Evolutionary conservation across 2,113 vertebrate genomes (phyloP).

Genomic region (Scolopax mira): DNA sequence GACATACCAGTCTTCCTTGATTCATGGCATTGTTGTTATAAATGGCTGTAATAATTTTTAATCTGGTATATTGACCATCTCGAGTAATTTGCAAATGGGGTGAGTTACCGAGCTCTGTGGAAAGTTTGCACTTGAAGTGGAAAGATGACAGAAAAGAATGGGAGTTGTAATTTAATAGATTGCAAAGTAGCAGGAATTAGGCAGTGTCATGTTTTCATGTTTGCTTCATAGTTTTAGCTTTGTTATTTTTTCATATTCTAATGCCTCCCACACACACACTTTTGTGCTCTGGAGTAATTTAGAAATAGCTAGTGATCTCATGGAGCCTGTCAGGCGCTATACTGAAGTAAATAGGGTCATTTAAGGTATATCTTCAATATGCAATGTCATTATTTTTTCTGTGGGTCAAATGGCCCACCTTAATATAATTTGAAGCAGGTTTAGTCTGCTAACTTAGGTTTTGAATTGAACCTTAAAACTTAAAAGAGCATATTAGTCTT

Average conservation of each 20-base stretch:
- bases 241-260: not conserved
- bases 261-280: not conserved
- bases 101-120: not conserved
- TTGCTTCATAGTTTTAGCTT: not conserved
- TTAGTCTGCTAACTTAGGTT: constrained; percentile 3
- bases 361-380: constrained; percentile 39
- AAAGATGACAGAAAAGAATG: too few species aligned
- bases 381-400: constrained; percentile 7
- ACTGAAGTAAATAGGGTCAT: constrained; percentile 30
- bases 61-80: not conserved
- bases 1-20: not conserved
- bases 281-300: not conserved
- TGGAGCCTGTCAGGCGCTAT: not conserved
- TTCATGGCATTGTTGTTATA: not conserved
- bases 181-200: not conserved
- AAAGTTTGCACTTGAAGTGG: too few species aligned
- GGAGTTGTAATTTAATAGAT: not conserved
- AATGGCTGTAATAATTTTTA: not conserved
- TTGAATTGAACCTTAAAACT: not conserved
- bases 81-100: not conserved
- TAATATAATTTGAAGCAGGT: constrained; percentile 9
- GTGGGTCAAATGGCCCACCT: not conserved
- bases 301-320: constrained; percentile 29
- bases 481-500: not conserved
- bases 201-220: not conserved